These are phyloP conservation scores for Calameuta filiformis DNA, from an alignment of 2,888 invertebrate genomes.

Conservation along the genomic window DNA sequence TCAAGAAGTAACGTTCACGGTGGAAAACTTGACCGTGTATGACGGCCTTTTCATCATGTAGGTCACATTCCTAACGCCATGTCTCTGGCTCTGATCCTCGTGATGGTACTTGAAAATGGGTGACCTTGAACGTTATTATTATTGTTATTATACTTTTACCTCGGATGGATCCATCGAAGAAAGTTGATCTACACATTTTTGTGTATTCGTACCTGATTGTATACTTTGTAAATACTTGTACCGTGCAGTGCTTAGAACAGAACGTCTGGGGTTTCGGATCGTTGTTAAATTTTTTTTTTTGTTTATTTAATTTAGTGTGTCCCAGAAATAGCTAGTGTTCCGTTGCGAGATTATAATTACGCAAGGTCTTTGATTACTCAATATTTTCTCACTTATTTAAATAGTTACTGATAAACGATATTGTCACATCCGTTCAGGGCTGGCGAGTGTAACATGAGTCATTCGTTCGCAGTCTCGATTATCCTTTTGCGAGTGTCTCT, in stretches of 20 bases:
- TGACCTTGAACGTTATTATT: not conserved
- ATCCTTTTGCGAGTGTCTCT: not conserved
- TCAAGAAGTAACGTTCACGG: not conserved
- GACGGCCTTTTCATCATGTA: conserved; percentile 24
- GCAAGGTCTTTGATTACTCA: not conserved
- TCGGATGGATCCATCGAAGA: not conserved
- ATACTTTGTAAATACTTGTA: not conserved
- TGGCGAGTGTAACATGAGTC: not conserved
- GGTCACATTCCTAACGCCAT: conserved; percentile 26
- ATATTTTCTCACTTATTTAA: not conserved
- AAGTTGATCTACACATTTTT: not conserved
- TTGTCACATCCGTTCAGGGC: not conserved
- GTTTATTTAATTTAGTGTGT: not conserved
- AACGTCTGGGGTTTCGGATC: not conserved
- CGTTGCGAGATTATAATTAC: not conserved
- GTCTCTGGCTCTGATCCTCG: not conserved
- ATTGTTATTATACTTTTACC: not conserved
- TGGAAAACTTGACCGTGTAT: conserved; percentile 24
- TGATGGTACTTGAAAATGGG: not conserved
- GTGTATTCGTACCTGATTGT: not conserved
- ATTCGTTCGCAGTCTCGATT: not conserved
- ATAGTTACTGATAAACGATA: not conserved
- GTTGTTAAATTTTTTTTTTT: not conserved
- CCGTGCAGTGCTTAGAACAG: not conserved
- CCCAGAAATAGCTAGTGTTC: not conserved